phyloP scores from a whole-genome alignment of 2,888 invertebrate species.

The Invenusta paracnida region DNA sequence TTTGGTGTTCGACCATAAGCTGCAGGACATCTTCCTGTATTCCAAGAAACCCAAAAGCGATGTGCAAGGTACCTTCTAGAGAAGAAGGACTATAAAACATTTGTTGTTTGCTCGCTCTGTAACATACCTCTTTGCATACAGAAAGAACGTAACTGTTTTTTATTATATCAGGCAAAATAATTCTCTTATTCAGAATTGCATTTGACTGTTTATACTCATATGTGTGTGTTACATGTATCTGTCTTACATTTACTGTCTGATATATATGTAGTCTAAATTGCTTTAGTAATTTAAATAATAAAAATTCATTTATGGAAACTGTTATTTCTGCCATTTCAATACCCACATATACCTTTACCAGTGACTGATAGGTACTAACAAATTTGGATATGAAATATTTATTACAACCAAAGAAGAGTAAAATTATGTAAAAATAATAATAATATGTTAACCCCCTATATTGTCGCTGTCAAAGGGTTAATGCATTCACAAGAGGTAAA shows the following conservation, averaged over 20 bases:
- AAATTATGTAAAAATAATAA: slow-evolving; percentile 26
- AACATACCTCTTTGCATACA: background rate
- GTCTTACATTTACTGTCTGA: background rate
- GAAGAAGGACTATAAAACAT: background rate
- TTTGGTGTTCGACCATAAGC: background rate
- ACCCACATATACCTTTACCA: slow-evolving; percentile 9
- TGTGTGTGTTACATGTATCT: background rate
- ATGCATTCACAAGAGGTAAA: no score
- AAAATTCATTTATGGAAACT: background rate
- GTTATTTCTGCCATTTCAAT: background rate
- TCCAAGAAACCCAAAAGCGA: background rate
- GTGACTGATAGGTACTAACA: slow-evolving; percentile 23
- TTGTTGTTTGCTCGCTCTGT: background rate
- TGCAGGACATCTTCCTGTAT: background rate
- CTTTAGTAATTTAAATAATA: background rate
- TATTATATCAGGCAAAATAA: background rate
- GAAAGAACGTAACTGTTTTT: background rate
- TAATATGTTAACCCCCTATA: slow-evolving; percentile 8
- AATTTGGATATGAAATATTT: slow-evolving; percentile 18
- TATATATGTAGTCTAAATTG: background rate
- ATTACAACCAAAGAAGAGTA: slow-evolving; percentile 29
- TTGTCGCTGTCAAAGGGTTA: slow-evolving; percentile 27
- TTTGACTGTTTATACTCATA: background rate
- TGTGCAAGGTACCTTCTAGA: background rate
- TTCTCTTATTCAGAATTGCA: background rate